These are phyloP conservation scores for Urocitellus parryii DNA, from an alignment of 2,113 vertebrate genomes.

Conservation along the genomic window DNA sequence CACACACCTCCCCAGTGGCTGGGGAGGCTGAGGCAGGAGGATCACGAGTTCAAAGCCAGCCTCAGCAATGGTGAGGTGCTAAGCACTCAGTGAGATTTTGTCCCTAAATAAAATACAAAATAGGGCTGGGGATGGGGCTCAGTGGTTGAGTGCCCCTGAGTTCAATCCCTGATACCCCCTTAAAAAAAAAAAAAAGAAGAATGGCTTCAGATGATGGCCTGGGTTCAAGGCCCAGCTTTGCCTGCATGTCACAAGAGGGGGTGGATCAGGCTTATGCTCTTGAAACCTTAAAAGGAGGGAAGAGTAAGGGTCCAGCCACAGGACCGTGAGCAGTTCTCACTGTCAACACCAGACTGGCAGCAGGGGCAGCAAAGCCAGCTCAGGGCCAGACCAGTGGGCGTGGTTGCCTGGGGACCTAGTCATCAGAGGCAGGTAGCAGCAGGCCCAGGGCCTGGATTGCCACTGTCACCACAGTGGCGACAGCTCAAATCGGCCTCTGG, in stretches of 20 bases:
- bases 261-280: background rate
- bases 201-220: background rate
- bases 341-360: background rate
- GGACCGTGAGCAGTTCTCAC: background rate
- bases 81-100: too few relatives aligned
- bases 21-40: too few relatives aligned
- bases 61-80: too few relatives aligned
- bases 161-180: too few relatives aligned
- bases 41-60: too few relatives aligned
- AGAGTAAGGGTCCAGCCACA: background rate
- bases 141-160: too few relatives aligned
- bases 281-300: background rate
- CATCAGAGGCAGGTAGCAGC: background rate
- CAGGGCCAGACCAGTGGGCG: background rate
- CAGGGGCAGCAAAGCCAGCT: background rate
- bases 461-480: background rate
- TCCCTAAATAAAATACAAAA: too few relatives aligned
- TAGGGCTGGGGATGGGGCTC: too few relatives aligned
- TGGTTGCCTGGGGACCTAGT: background rate
- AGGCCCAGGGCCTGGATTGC: background rate
- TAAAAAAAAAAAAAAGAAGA: background rate
- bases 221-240: constrained; percentile 16
- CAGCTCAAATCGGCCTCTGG: background rate
- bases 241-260: background rate
- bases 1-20: too few relatives aligned